phyloP scores from a whole-genome alignment of 2,888 invertebrate genomes.

The Anoncus sp. region DNA sequence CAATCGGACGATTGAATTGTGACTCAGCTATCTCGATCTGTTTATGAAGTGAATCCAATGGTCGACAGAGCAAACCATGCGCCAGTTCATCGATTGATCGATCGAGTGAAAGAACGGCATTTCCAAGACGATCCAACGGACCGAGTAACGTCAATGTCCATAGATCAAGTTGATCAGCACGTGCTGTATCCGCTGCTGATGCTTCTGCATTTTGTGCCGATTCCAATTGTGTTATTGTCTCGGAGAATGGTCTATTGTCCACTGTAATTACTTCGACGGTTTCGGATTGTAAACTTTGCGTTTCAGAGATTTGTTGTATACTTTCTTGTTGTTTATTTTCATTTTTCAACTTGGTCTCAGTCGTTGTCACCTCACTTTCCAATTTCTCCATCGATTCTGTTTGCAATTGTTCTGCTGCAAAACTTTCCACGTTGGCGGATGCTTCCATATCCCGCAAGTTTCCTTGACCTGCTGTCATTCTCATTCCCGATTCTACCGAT shows the following conservation, averaged over 20 bases:
- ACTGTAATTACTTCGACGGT: constrained; percentile 54
- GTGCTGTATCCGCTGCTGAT: constrained; percentile 24
- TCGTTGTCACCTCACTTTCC: not conserved
- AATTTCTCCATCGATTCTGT: not conserved
- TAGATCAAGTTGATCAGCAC: constrained; percentile 61
- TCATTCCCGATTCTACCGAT: not conserved
- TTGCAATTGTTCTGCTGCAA: no score
- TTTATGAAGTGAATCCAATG: constrained; percentile 76
- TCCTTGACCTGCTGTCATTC: constrained; percentile 33
- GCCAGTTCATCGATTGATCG: constrained; percentile 69
- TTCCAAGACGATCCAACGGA: constrained; percentile 72
- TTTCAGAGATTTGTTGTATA: not conserved
- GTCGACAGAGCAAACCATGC: constrained; percentile 72
- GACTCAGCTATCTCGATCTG: constrained; percentile 76
- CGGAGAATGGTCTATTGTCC: constrained; percentile 48
- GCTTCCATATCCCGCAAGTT: constrained; percentile 2
- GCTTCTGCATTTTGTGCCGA: constrained; percentile 17
- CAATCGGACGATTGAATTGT: constrained; percentile 72
- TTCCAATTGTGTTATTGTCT: constrained; percentile 40
- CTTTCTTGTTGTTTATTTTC: not conserved
- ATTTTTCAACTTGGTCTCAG: not conserved
- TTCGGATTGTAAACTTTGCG: not conserved
- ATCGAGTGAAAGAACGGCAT: constrained; percentile 72
- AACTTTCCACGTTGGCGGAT: not conserved
- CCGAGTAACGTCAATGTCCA: constrained; percentile 65